Evolutionary conservation across 2,888 invertebrate genomes (phyloP).

Genomic region (Clivina fossor): DNA sequence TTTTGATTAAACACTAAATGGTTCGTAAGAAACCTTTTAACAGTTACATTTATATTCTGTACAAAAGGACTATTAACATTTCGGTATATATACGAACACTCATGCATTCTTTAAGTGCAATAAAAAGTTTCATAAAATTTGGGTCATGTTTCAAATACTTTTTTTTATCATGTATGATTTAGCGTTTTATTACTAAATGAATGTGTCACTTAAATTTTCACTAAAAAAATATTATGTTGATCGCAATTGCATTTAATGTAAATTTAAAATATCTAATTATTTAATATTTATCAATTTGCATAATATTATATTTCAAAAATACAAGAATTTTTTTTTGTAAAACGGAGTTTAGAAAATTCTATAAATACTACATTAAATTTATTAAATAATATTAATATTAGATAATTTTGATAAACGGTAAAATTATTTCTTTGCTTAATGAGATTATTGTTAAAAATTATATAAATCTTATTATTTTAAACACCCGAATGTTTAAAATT

Average conservation of each 20-base stretch:
- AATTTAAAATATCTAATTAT: too few species aligned
- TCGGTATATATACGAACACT: too few species aligned
- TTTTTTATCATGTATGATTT: not conserved
- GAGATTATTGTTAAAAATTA: not conserved
- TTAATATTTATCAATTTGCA: too few species aligned
- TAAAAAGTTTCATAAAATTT: conserved; percentile 1
- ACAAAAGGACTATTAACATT: not conserved
- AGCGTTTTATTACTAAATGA: not conserved
- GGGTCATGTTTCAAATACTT: not conserved
- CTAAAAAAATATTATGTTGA: not conserved
- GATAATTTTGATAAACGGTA: too few species aligned
- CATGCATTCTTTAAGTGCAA: too few species aligned
- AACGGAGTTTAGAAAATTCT: too few species aligned
- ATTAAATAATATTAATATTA: too few species aligned
- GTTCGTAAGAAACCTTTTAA: conserved; percentile 15
- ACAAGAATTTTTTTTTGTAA: too few species aligned
- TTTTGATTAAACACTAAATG: conserved; percentile 17
- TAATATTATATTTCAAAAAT: too few species aligned
- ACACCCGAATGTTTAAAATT: too few species aligned
- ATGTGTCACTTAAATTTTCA: not conserved
- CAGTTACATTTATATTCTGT: conserved; percentile 19
- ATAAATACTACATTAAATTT: not conserved
- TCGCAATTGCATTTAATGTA: too few species aligned
- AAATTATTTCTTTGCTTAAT: not conserved
- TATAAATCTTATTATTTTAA: not conserved